phyloP scores from a whole-genome alignment of 2,888 invertebrate genomes.

The Tricholauxania praeusta region DNA sequence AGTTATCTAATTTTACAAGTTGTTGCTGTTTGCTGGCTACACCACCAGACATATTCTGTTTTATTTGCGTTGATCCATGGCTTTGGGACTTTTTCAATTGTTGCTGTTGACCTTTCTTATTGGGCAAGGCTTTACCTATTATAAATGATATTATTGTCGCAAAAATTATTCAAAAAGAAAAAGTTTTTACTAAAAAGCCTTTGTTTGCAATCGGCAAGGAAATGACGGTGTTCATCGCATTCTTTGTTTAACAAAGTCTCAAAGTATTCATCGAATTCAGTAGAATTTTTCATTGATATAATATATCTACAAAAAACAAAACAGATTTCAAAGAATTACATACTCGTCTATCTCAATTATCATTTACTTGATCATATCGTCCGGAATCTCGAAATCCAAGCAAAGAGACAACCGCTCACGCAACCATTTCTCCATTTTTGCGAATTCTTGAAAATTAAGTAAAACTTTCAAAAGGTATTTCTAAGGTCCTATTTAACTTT shows the following conservation, averaged over 20 bases:
- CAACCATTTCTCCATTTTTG: constrained; percentile 76
- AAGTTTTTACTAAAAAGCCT: constrained; percentile 68
- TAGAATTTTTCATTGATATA: constrained; percentile 76
- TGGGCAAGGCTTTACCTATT: constrained; percentile 49
- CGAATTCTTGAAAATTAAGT: neutral
- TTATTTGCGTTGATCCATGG: constrained; percentile 42
- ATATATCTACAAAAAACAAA: constrained; percentile 73
- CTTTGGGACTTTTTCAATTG: constrained; percentile 41
- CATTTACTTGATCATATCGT: constrained; percentile 76
- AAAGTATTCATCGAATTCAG: constrained; percentile 83
- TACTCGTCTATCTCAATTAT: neutral
- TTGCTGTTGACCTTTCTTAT: constrained; percentile 46
- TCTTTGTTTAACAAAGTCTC: constrained; percentile 78
- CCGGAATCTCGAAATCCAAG: constrained; percentile 77
- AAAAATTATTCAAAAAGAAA: neutral
- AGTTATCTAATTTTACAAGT: constrained; percentile 37
- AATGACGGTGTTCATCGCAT: constrained; percentile 75
- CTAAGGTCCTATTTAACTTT: no score
- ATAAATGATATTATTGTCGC: neutral
- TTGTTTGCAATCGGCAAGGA: constrained; percentile 74
- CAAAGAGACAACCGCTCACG: constrained; percentile 75
- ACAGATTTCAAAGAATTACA: neutral
- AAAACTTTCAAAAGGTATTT: no score
- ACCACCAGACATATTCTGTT: constrained; percentile 39
- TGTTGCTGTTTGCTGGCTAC: neutral